These are phyloP conservation scores for Miichthys miiuy DNA, from an alignment of 2,797 vertebrate species.

Conservation along the genomic window DNA sequence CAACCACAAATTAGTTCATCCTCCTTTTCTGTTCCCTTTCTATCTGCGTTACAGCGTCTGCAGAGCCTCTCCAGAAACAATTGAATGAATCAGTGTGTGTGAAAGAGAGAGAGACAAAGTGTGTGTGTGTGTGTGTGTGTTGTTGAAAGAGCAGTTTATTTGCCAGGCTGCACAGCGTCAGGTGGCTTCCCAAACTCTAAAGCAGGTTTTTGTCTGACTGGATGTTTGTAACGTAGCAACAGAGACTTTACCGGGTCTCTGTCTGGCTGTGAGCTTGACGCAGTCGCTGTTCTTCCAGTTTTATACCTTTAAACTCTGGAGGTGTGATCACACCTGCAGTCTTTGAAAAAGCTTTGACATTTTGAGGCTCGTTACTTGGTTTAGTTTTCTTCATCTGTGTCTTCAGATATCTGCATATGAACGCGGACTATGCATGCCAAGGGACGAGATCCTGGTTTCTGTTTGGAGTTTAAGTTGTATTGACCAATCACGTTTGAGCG, in stretches of 20 bases:
- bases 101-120: not conserved
- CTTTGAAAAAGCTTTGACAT: not conserved
- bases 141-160: constrained; percentile 43
- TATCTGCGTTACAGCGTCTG: constrained; percentile 19
- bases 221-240: constrained; percentile 48
- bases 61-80: constrained; percentile 43
- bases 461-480: too few relatives aligned
- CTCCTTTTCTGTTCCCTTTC: constrained; percentile 24
- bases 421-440: too few relatives aligned
- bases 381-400: not conserved
- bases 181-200: constrained; percentile 32
- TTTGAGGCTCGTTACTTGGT: not conserved
- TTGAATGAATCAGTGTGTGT: constrained; percentile 1
- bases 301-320: not conserved
- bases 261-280: not conserved
- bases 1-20: constrained; percentile 59
- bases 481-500: too few relatives aligned
- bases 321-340: constrained; percentile 2
- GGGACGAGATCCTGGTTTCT: too few relatives aligned
- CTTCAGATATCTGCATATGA: too few relatives aligned
- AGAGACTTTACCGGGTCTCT: not conserved
- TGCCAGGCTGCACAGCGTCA: constrained; percentile 22
- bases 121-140: constrained; percentile 19
- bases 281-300: not conserved
- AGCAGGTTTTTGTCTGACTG: constrained; percentile 33